Evolutionary conservation across 2,113 vertebrate species (phyloP), one percentile per base, ranked within the genome.

Genomic region (Podocnemis expansa): DNA sequence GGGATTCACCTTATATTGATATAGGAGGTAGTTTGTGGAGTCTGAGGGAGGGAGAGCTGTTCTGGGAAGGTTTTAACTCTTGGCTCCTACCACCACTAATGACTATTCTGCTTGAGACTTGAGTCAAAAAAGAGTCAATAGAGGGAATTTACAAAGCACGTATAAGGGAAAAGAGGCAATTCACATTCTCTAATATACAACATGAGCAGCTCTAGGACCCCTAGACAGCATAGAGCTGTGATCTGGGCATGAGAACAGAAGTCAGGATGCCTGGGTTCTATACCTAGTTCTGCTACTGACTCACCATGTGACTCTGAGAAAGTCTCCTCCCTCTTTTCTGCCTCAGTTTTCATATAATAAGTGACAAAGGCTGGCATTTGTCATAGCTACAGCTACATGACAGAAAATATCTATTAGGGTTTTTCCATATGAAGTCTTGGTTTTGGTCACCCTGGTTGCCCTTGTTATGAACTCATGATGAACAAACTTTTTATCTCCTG

Each of bases 131-230:
- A 82, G 89, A 76, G 51, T 87, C 55, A 83, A 24, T 24, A 49
- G 34, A 78, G 67, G 54, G 25, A n/a, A 43, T 80, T 94, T 52
- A 83, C n/a, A 25, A 2, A 87, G 78, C 84, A 52, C 25, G 11
- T 24, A 52, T 45, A 63, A 85, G 93, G 82, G 84, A 95, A 85
- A 87, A 93, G 94, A 84, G 93, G 78, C 67, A 82, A 93, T 49
- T 73, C 85, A 55, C 67, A 43, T 43, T 75, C 38, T 43, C 45
- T 76, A 38, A 38, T 45, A 90, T 90, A 91, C 89, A 94, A 58
- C 82, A 58, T 84, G 87, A 55, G n/a, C 55, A 1, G 8, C 84
- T 94, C 85, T 80, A 89, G 41, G 56, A 95, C 84, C n/a, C n/a
- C 76, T 73, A 85, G 89, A 91, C 70, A 31, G 58, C 78, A 88